Evolutionary conservation across 2,113 vertebrate species (phyloP).

Genomic region (Setophaga petechia): DNA sequence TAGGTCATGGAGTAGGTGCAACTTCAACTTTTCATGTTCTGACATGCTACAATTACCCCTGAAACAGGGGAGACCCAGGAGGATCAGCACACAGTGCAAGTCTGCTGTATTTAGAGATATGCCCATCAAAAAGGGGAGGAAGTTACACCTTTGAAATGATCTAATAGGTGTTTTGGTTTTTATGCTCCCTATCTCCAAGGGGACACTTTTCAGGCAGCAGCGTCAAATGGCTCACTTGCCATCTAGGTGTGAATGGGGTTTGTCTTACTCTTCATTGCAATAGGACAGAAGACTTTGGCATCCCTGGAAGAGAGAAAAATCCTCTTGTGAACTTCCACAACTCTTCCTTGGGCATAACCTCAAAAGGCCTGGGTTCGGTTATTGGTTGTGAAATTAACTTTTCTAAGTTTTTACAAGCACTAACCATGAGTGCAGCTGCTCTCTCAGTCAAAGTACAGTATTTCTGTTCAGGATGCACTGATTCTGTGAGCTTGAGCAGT

Average conservation of each 20-base stretch:
- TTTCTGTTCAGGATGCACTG: neutral
- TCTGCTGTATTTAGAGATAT: neutral
- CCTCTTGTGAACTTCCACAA: neutral
- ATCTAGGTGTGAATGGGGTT: neutral
- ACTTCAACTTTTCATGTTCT: neutral
- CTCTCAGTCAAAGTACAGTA: neutral
- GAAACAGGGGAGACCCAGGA: neutral
- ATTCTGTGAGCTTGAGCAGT: neutral
- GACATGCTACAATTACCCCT: neutral
- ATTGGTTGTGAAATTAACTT: neutral
- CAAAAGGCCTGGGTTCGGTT: accelerated
- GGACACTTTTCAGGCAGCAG: neutral
- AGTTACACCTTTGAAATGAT: neutral
- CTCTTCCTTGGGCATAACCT: neutral
- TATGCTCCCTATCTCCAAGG: neutral
- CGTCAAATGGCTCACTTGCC: neutral
- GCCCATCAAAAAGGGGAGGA: accelerated
- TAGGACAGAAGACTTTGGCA: neutral
- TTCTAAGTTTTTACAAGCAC: neutral
- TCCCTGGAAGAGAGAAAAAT: neutral
- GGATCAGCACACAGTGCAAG: neutral
- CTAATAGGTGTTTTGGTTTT: neutral
- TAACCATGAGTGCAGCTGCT: neutral
- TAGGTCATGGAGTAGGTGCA: neutral
- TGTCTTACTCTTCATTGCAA: neutral